phyloP scores from a whole-genome alignment of 2,113 vertebrate species.

The Beaufortia kweichowensis region DNA sequence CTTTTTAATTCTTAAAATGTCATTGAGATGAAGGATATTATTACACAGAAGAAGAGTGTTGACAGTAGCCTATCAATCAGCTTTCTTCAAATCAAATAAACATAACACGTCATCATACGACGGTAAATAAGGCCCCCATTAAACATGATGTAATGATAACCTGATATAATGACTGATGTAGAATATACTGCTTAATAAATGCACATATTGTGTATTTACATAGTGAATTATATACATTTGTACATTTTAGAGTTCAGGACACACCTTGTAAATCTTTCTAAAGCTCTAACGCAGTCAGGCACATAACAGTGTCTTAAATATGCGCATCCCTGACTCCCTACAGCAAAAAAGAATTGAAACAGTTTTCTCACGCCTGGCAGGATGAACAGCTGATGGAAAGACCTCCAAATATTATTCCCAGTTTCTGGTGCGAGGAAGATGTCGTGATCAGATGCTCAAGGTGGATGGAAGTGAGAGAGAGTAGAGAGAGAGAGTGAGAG shows the following conservation, averaged over 20 bases:
- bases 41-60: too few relatives aligned
- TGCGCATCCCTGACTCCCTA: constrained; percentile 24
- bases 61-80: too few relatives aligned
- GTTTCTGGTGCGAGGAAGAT: constrained; percentile 47
- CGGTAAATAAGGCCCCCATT: background rate
- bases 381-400: constrained; percentile 59
- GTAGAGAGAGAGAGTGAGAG: constrained; percentile 26
- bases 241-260: constrained; percentile 1
- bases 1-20: too few relatives aligned
- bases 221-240: background rate
- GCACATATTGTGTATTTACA: too few relatives aligned
- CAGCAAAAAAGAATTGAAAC: constrained; percentile 29
- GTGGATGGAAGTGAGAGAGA: constrained; percentile 5
- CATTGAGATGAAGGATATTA: background rate
- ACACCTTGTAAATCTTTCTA: constrained; percentile 15
- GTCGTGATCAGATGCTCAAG: constrained; percentile 25
- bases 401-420: constrained; percentile 40
- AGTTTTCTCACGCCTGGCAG: constrained; percentile 55
- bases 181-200: background rate
- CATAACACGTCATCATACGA: background rate
- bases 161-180: background rate
- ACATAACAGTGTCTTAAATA: background rate
- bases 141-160: background rate
- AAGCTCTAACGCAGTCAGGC: constrained; percentile 11
- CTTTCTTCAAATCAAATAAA: background rate